A percentile compares a stretch with the other conserved stretches of the same genome.
Conservation (phyloP, 2,113 vertebrate genomes). For the Tauraco erythrolophus region DNA sequence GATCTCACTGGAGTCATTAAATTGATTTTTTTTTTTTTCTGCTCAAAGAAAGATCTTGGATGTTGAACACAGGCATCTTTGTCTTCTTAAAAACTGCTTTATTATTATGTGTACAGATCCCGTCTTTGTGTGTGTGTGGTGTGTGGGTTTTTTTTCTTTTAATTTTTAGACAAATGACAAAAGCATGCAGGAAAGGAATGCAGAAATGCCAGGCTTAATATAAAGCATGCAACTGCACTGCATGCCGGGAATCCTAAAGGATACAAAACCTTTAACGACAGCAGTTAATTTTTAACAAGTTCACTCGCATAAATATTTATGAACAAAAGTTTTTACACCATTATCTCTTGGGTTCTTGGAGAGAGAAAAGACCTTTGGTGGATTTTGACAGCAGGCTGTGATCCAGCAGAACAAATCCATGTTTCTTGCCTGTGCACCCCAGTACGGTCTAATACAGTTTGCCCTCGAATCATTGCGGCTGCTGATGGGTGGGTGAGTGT, state of each 20-base stretch:
- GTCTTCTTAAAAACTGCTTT: constrained; percentile 71
- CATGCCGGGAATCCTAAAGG: constrained; percentile 60
- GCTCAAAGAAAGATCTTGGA: constrained; percentile 66
- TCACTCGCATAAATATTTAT: constrained; percentile 69
- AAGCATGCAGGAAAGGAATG: constrained; percentile 72
- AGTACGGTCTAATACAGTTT: not conserved
- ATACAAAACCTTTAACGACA: constrained; percentile 68
- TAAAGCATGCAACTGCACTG: constrained; percentile 65
- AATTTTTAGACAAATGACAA: constrained; percentile 72
- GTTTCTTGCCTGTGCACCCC: not conserved
- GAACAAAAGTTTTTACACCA: constrained; percentile 64
- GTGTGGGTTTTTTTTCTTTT: constrained; percentile 57
- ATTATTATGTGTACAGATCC: constrained; percentile 74
- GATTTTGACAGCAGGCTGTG: constrained; percentile 43
- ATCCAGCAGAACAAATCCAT: constrained; percentile 23
- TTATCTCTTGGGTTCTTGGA: constrained; percentile 56
- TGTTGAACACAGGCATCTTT: constrained; percentile 73
- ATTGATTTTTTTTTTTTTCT: constrained; percentile 41
- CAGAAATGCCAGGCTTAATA: constrained; percentile 70
- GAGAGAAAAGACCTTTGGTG: constrained; percentile 50
- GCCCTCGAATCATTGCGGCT: not conserved
- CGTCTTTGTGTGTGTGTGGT: constrained; percentile 63
- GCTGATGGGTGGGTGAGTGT: not conserved
- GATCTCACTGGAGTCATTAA: constrained; percentile 70
- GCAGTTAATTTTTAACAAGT: constrained; percentile 73